Evolutionary conservation across 2,797 vertebrate species (phyloP).

Genomic region (Phataginus tricuspis): DNA sequence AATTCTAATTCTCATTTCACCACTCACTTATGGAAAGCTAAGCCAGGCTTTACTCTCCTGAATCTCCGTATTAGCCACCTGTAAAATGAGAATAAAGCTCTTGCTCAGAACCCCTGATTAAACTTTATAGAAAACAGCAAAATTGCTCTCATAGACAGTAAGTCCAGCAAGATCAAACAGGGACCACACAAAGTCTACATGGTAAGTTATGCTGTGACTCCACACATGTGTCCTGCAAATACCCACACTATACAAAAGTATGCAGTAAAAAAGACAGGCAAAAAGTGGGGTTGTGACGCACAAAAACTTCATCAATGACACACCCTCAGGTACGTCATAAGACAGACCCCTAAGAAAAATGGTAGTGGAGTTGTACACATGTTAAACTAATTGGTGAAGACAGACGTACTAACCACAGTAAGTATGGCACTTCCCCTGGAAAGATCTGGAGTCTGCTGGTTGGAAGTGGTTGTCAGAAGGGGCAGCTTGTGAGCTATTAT

Average conservation of each 20-base stretch:
- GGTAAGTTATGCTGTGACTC: accelerated
- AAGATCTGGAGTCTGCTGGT: neutral
- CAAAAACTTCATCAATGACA: neutral
- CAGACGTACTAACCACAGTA: accelerated
- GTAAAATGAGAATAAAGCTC: neutral
- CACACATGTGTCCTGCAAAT: neutral
- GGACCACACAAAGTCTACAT: neutral
- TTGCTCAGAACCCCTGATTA: neutral
- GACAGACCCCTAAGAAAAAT: neutral
- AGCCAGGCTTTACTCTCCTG: neutral
- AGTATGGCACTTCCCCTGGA: neutral
- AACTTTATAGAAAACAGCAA: neutral
- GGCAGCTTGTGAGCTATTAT: neutral
- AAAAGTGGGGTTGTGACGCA: neutral
- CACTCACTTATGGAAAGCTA: neutral
- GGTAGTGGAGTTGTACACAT: no score
- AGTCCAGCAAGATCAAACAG: neutral
- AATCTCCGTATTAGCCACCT: neutral
- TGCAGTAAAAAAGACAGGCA: neutral
- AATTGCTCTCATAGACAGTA: neutral
- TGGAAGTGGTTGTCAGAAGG: neutral
- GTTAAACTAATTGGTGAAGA: neutral
- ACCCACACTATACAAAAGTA: neutral
- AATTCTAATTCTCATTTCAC: neutral
- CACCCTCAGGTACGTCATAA: neutral